Evolutionary conservation across 2,888 invertebrate genomes (phyloP).

Genomic region (Chelonus formosanus): DNA sequence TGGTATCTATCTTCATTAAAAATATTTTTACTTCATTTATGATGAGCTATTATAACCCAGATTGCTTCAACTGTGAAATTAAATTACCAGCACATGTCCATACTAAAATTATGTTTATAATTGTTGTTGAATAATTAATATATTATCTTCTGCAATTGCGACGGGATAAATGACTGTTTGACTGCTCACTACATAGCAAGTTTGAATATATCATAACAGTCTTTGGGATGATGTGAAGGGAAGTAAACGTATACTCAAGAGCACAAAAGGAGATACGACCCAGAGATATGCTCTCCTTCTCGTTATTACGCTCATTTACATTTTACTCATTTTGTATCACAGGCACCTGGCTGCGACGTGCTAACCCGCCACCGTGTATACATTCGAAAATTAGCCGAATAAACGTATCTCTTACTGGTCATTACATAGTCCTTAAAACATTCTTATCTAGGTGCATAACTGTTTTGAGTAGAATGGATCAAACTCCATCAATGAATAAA

Average conservation of each 20-base stretch:
- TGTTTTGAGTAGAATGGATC: no score
- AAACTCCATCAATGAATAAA: no score
- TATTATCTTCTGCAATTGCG: no score
- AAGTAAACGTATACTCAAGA: slow-evolving; percentile 25
- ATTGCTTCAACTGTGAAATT: no score
- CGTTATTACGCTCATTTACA: slow-evolving; percentile 56
- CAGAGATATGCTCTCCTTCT: slow-evolving; percentile 53
- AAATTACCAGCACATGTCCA: no score
- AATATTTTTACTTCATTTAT: no score
- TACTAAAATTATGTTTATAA: no score
- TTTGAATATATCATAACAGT: slow-evolving; percentile 48
- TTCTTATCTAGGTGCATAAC: no score
- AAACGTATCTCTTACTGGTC: slow-evolving; percentile 31
- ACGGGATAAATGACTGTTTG: slow-evolving; percentile 40
- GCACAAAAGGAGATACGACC: slow-evolving; percentile 48
- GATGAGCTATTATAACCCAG: no score
- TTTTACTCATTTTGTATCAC: slow-evolving; percentile 51
- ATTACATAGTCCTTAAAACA: no score
- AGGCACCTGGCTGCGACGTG: slow-evolving; percentile 30
- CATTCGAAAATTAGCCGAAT: slow-evolving; percentile 31
- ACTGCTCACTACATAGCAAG: slow-evolving; percentile 44
- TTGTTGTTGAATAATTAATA: no score
- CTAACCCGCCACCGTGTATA: slow-evolving; percentile 37
- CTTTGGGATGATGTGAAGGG: slow-evolving; percentile 33
- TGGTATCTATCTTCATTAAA: no score